These are phyloP conservation scores for Anarhynchus alexandrinus DNA, from an alignment of 2,113 vertebrate species.

Conservation along the genomic window DNA sequence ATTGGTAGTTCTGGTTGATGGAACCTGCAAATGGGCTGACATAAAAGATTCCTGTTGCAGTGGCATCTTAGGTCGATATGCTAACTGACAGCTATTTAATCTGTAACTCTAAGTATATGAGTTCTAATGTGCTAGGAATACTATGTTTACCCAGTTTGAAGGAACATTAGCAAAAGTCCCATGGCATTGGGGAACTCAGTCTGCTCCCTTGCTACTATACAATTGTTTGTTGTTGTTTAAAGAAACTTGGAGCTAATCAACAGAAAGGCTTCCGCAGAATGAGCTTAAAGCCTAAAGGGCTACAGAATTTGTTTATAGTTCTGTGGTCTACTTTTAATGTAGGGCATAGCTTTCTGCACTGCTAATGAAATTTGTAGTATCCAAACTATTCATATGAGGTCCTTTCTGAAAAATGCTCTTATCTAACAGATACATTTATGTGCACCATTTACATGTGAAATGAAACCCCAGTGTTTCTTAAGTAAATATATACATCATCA, in stretches of 20 bases:
- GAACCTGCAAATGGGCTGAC: background rate
- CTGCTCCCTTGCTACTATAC: background rate
- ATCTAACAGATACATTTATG: background rate
- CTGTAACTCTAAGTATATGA: background rate
- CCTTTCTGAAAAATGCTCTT: background rate
- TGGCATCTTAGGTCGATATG: background rate
- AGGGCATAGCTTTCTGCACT: background rate
- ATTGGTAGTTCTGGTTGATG: background rate
- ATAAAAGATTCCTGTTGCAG: background rate
- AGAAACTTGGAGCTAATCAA: background rate
- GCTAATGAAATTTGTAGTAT: background rate
- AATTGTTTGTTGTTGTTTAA: background rate
- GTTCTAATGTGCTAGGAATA: background rate
- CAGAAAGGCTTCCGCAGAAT: background rate
- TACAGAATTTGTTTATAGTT: background rate
- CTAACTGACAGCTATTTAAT: background rate
- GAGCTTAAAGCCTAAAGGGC: background rate
- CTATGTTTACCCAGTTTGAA: background rate
- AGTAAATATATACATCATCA: background rate
- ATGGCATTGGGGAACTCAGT: background rate
- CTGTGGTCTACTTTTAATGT: background rate
- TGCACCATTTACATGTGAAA: background rate
- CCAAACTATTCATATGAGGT: background rate
- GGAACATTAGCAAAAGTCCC: background rate
- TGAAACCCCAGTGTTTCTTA: fast-evolving